These are phyloP conservation scores for Onthophagus sagittarius DNA, from an alignment of 2,888 invertebrate genomes.

Conservation along the genomic window DNA sequence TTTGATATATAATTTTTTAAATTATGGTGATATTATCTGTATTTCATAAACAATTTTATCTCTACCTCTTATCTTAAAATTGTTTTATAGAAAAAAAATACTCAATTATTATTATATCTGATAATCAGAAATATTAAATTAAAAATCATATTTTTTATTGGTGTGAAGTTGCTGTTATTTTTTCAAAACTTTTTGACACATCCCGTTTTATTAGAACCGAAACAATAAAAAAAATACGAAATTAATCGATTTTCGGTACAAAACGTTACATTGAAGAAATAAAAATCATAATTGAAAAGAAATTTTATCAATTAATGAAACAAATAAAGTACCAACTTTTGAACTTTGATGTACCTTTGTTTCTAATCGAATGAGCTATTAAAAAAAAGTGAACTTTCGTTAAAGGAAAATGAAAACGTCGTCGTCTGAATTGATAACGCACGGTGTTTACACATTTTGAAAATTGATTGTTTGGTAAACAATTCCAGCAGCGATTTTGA, in stretches of 20 bases:
- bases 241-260: background rate
- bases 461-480: background rate
- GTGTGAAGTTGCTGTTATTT: too few relatives aligned
- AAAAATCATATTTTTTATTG: too few relatives aligned
- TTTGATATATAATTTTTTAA: too few relatives aligned
- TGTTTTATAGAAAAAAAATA: too few relatives aligned
- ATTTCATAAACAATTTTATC: too few relatives aligned
- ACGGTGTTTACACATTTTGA: background rate
- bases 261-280: background rate
- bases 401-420: background rate
- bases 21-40: too few relatives aligned
- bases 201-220: too few relatives aligned
- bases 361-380: background rate
- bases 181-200: too few relatives aligned
- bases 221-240: background rate
- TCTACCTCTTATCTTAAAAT: too few relatives aligned
- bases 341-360: background rate
- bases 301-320: background rate
- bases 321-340: background rate
- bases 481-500: background rate
- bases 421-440: background rate
- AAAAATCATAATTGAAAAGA: background rate
- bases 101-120: too few relatives aligned
- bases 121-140: too few relatives aligned
- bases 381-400: too few relatives aligned